These are phyloP conservation scores for Miltochrista miniata DNA, from an alignment of 2,888 invertebrate species.

Conservation along the genomic window DNA sequence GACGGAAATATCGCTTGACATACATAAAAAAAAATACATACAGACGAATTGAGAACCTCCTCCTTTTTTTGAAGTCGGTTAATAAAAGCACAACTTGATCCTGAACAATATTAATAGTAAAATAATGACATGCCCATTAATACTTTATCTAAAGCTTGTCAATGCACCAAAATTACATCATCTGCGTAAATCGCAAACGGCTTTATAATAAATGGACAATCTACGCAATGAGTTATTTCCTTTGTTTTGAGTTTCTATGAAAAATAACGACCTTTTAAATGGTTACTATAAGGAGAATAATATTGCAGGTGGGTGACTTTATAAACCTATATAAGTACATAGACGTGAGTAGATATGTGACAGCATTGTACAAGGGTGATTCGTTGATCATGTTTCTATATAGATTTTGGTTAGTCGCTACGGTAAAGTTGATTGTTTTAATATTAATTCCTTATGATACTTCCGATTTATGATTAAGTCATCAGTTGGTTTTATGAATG, in stretches of 20 bases:
- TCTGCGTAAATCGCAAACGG: conserved; percentile 26
- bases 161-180: conserved; percentile 27
- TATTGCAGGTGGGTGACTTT: conserved; percentile 19
- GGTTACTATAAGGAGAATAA: conserved; percentile 13
- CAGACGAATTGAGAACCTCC: no score
- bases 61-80: no score
- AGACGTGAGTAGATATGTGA: conserved; percentile 29
- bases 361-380: conserved; percentile 17
- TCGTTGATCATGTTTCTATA: conserved; percentile 13
- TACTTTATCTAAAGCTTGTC: not conserved
- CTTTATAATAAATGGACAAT: conserved; percentile 39
- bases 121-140: no score
- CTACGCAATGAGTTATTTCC: conserved; percentile 36
- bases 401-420: conserved; percentile 27
- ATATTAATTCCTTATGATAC: not conserved
- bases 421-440: conserved; percentile 7
- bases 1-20: no score
- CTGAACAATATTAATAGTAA: no score
- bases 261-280: conserved; percentile 36
- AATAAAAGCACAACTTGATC: no score
- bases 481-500: not conserved
- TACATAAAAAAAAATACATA: no score
- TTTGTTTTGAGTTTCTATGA: conserved; percentile 35
- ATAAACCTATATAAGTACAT: no score
- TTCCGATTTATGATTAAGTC: not conserved